These are phyloP conservation scores for Pelusios castaneus DNA, from an alignment of 2,113 vertebrate genomes.

Conservation along the genomic window DNA sequence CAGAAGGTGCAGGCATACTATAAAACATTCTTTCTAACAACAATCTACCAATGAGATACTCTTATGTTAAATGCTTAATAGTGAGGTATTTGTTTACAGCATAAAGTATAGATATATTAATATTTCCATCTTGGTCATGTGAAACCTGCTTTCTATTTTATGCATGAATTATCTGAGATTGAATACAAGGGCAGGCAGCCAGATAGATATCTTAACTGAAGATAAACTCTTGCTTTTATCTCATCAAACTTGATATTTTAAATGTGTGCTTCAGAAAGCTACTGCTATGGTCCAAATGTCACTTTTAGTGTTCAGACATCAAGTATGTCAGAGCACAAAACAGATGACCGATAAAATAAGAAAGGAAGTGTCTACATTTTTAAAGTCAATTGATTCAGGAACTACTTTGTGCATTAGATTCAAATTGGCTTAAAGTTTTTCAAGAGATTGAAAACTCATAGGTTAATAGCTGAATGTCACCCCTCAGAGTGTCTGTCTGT, in stretches of 20 bases:
- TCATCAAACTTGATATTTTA: conserved; percentile 5
- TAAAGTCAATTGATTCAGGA: neutral
- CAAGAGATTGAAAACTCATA: neutral
- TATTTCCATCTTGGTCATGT: neutral
- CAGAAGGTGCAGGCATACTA: neutral
- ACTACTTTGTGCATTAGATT: neutral
- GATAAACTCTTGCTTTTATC: neutral
- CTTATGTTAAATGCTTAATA: neutral
- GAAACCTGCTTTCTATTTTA: conserved; percentile 3
- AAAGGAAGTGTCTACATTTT: neutral
- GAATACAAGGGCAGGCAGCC: neutral
- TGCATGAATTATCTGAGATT: neutral
- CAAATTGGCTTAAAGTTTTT: neutral
- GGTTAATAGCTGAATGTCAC: neutral
- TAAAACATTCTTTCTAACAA: neutral
- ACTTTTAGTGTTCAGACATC: neutral
- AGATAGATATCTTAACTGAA: neutral
- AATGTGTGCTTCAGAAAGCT: conserved; percentile 3
- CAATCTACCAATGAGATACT: neutral
- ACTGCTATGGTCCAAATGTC: neutral
- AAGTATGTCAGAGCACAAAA: neutral
- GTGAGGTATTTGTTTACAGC: neutral
- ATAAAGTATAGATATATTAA: neutral
- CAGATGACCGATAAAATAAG: neutral
- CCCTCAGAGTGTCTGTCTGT: neutral